Evolutionary conservation across 2,797 vertebrate species (phyloP).

Genomic region (Threskiornis aethiopicus): DNA sequence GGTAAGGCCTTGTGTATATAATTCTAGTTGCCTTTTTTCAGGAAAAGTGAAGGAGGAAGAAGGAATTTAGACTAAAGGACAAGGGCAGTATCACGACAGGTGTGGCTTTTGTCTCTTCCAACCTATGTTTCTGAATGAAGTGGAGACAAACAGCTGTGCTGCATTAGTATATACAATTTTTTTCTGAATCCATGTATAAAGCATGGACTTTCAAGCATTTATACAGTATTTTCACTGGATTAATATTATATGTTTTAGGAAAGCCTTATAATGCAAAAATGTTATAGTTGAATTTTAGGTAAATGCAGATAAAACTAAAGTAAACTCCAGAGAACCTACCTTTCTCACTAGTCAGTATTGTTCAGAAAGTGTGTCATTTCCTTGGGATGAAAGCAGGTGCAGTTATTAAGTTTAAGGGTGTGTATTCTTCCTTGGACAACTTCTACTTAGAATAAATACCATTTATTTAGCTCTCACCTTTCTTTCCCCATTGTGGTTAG

Average conservation of each 20-base stretch:
- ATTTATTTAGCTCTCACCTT: not conserved
- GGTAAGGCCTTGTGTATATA: not conserved
- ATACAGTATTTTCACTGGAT: not conserved
- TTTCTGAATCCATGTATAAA: not conserved
- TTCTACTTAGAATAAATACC: not conserved
- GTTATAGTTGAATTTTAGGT: not conserved
- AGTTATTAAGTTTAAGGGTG: not conserved
- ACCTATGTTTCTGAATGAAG: not conserved
- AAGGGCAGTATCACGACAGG: rapidly evolving
- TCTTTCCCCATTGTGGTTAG: not conserved
- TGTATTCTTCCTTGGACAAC: not conserved
- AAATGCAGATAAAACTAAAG: not conserved
- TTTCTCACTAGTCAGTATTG: not conserved
- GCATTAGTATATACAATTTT: not conserved
- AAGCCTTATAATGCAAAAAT: not conserved
- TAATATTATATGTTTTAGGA: not conserved
- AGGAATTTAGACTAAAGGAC: not conserved
- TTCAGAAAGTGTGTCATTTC: not conserved
- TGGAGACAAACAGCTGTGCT: not conserved
- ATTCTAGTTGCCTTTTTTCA: not conserved
- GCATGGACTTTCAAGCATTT: not conserved
- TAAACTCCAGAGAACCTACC: not conserved
- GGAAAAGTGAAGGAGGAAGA: not conserved
- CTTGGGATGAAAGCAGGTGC: not conserved
- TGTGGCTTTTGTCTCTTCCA: not conserved